Conservation (phyloP, 2,888 invertebrate species). For the Sesia bembeciformis region DNA sequence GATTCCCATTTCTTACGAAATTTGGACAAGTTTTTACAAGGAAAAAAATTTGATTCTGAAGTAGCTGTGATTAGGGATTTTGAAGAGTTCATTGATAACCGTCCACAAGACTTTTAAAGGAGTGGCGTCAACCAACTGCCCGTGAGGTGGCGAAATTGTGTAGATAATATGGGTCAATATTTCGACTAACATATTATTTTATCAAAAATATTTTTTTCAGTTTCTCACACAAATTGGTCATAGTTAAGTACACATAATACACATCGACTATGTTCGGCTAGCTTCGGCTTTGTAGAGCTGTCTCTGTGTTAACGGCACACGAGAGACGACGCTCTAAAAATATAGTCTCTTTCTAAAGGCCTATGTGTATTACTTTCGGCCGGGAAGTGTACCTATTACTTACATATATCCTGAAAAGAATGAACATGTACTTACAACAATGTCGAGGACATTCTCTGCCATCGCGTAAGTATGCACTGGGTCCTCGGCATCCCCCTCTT, state of each 20-base stretch:
- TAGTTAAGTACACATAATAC: background rate
- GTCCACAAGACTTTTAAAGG: background rate
- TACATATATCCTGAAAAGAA: background rate
- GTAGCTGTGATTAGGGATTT: too few relatives aligned
- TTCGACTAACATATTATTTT: too few relatives aligned
- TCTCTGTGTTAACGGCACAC: background rate
- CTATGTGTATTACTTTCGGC: too few relatives aligned
- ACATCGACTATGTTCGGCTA: background rate
- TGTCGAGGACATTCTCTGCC: constrained; percentile 96
- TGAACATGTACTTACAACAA: constrained; percentile 77
- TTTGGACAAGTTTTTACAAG: too few relatives aligned
- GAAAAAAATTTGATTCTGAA: too few relatives aligned
- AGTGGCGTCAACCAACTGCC: too few relatives aligned
- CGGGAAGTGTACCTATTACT: background rate
- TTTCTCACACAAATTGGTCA: background rate
- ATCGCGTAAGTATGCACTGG: constrained; percentile 94
- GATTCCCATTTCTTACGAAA: too few relatives aligned
- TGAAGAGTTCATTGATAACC: background rate
- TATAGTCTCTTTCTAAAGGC: too few relatives aligned
- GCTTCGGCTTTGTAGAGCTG: too few relatives aligned
- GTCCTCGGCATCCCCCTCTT: constrained; percentile 89
- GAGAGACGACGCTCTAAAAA: background rate
- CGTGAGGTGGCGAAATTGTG: too few relatives aligned
- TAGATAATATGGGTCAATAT: too few relatives aligned
- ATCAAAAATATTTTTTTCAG: too few relatives aligned